Evolutionary conservation across 2,888 invertebrate species (phyloP), one percentile per base, ranked within the genome.

Genomic region (Euphydryas editha): DNA sequence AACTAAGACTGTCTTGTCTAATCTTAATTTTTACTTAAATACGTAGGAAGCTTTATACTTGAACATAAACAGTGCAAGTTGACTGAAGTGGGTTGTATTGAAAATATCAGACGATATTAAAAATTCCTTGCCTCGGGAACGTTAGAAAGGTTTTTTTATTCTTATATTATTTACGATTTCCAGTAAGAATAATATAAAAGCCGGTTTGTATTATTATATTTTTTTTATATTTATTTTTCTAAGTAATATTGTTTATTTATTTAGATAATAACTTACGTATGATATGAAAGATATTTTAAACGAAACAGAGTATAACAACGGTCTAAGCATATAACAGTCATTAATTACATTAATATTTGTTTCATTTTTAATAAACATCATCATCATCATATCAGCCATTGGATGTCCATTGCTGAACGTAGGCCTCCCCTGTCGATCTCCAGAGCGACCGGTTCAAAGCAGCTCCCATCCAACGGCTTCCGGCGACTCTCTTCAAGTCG

Each of bases 71-170:
- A 68, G 51, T 71, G 59, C 65, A 72, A 78, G 79, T 81, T 81
- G 81, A 81, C 80, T 75, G 80, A 73, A 77, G 76, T 76, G 75
- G 76, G 73, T 78, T 78, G 79, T 82, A 82, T 81, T 77, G 79
- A 78, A 79, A 80, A 80, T 81, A 75, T 78, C 74, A 72, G 70
- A 70, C 76, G 78, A 83, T 86, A 86, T 86, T 87, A 86, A 86
- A 87, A 86, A 86, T 86, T 86, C 86, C 80, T 79, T 68, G 72
- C 76, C 78, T 73, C 71, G 65, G 59, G 69, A 65, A 69, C 67
- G 67, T 63, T 69, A 62, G 70, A 59, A 65, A 72, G 64, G 72
- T 59, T 65, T 65, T 68, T 68, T 54, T 20, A 20, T 47, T 10
- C 60, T 68, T 57, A 58, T 18, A 68, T 62, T 65, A 70, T 60